Conservation (phyloP, 2,888 invertebrate genomes). For the Orthonevra nobilis region DNA sequence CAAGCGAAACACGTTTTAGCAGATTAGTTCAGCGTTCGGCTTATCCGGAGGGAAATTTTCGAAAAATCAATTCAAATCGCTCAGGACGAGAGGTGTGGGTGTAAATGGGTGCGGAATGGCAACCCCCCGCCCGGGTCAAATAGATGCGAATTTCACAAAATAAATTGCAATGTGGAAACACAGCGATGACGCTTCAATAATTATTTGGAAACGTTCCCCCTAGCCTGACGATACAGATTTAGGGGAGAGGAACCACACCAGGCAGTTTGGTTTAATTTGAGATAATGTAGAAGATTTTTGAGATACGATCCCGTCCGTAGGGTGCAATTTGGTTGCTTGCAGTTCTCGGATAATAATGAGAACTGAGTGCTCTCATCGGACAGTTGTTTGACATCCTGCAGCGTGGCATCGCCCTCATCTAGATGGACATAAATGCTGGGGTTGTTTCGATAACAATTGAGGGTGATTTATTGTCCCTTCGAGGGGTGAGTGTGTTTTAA, state of each 20-base stretch:
- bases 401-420: conserved; percentile 12
- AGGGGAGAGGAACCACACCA: conserved; percentile 28
- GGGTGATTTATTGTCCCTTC: neutral
- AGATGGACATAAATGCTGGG: neutral
- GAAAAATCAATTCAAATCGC: conserved; percentile 49
- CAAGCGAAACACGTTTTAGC: conserved; percentile 65
- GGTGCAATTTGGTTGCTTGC: conserved; percentile 32
- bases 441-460: neutral
- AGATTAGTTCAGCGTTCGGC: conserved; percentile 58
- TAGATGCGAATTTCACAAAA: conserved; percentile 63
- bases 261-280: conserved; percentile 42
- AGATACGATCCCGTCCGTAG: conserved; percentile 45
- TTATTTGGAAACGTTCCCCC: conserved; percentile 39
- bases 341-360: conserved; percentile 22
- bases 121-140: conserved; percentile 40
- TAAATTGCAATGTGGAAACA: conserved; percentile 57
- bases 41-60: conserved; percentile 33
- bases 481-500: neutral
- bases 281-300: conserved; percentile 22
- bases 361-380: conserved; percentile 22
- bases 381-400: conserved; percentile 27
- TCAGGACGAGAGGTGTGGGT: neutral
- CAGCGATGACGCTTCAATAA: too few relatives aligned
- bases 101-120: neutral
- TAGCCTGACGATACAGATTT: conserved; percentile 24